These are phyloP conservation scores for Epicampocera succincta DNA, from an alignment of 2,888 invertebrate genomes.

Conservation along the genomic window DNA sequence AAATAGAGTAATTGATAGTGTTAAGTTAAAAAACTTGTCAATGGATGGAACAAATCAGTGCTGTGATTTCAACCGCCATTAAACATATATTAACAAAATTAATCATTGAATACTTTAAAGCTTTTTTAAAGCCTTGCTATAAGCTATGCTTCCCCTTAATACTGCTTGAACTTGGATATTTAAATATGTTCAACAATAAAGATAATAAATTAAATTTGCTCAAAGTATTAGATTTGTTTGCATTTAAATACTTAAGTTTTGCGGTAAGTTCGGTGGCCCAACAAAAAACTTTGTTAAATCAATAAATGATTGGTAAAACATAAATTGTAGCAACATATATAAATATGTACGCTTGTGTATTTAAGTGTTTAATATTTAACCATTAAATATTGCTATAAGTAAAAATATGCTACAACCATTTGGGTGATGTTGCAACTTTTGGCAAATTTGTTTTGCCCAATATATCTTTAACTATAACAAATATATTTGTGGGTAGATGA, in stretches of 20 bases:
- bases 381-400: not conserved
- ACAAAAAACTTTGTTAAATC: slow-evolving; percentile 80
- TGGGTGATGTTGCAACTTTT: slow-evolving; percentile 80
- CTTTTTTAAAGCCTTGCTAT: too few species aligned
- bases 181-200: slow-evolving; percentile 27
- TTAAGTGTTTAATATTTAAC: not conserved
- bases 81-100: too few species aligned
- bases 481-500: too few species aligned
- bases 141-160: too few species aligned
- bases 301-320: slow-evolving; percentile 78
- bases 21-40: too few species aligned
- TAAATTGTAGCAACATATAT: slow-evolving; percentile 43
- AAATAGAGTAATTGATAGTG: too few species aligned
- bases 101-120: too few species aligned
- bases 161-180: too few species aligned
- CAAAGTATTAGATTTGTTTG: slow-evolving; percentile 55
- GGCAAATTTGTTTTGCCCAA: slow-evolving; percentile 72
- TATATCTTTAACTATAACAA: not conserved
- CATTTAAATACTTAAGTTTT: slow-evolving; percentile 62
- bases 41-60: too few species aligned
- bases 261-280: slow-evolving; percentile 62
- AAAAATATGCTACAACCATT: slow-evolving; percentile 70
- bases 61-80: too few species aligned
- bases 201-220: slow-evolving; percentile 46
- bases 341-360: slow-evolving; percentile 14